Percentiles rank a stretch among this genome's conserved stretches.
Evolutionary conservation across 2,888 invertebrate genomes (phyloP).

Genomic region (Catocala nupta): DNA sequence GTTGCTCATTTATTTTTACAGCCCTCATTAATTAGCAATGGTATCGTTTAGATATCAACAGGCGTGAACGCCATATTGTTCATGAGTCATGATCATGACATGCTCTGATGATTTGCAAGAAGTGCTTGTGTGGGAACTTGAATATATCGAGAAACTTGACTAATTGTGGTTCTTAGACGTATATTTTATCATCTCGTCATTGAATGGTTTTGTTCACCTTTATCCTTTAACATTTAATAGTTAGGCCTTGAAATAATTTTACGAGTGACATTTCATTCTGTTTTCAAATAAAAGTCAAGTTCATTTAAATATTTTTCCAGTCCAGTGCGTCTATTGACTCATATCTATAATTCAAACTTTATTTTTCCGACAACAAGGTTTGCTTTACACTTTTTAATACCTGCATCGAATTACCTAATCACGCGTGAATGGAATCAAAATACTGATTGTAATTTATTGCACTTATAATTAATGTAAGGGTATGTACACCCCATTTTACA

Average conservation of each 20-base stretch:
- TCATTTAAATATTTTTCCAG: no score
- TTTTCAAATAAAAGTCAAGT: not conserved
- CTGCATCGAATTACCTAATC: conserved; percentile 71
- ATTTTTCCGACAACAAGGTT: conserved; percentile 27
- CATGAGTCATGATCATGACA: conserved; percentile 61
- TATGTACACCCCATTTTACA: conserved; percentile 65
- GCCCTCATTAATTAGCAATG: conserved; percentile 61
- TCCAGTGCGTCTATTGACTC: conserved; percentile 16
- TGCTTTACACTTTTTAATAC: conserved; percentile 47
- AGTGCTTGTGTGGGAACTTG: conserved; percentile 57
- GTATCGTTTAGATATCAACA: conserved; percentile 68
- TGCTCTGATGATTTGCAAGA: conserved; percentile 62
- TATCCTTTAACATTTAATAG: conserved; percentile 3
- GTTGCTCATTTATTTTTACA: conserved; percentile 47
- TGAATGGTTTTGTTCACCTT: conserved; percentile 35
- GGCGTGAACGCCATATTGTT: conserved; percentile 76
- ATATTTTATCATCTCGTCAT: conserved; percentile 22
- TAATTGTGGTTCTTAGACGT: conserved; percentile 26
- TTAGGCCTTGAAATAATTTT: conserved; percentile 9
- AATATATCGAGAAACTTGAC: conserved; percentile 33
- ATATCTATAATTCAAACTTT: conserved; percentile 35
- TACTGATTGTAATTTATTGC: conserved; percentile 84
- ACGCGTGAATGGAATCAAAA: conserved; percentile 75
- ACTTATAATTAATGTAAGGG: conserved; percentile 78
- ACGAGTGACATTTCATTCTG: not conserved